These are phyloP conservation scores for Torymus auratus DNA, from an alignment of 2,888 invertebrate genomes.

Conservation along the genomic window DNA sequence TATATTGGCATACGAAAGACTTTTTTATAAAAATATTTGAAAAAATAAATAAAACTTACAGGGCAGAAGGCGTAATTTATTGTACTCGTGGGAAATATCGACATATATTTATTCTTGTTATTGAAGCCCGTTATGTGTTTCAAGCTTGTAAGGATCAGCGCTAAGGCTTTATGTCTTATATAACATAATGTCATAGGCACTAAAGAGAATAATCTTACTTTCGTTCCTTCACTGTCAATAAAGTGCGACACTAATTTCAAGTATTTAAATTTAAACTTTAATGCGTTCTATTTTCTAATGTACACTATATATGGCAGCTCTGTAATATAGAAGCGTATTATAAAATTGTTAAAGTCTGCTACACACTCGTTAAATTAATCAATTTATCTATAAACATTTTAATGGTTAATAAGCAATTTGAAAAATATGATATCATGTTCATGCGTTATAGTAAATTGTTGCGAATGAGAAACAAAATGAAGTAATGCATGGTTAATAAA, in stretches of 20 bases:
- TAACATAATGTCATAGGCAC: conserved; percentile 32
- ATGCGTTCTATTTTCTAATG: neutral
- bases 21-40: neutral
- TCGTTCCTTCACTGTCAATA: conserved; percentile 32
- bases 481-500: neutral
- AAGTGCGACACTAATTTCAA: conserved; percentile 29
- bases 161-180: conserved; percentile 33
- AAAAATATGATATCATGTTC: too few species aligned
- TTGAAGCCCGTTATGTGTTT: conserved; percentile 41
- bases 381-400: too few species aligned
- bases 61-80: too few species aligned
- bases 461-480: neutral
- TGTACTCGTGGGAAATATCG: neutral
- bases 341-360: too few species aligned
- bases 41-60: conserved; percentile 14
- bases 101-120: neutral
- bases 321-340: too few species aligned
- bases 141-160: conserved; percentile 29
- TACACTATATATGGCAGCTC: too few species aligned
- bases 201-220: conserved; percentile 29
- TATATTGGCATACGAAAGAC: too few species aligned
- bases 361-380: too few species aligned
- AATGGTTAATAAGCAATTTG: too few species aligned
- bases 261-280: neutral
- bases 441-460: too few species aligned